Conservation (phyloP, 2,113 vertebrate species). For the Pithys albifrons region DNA sequence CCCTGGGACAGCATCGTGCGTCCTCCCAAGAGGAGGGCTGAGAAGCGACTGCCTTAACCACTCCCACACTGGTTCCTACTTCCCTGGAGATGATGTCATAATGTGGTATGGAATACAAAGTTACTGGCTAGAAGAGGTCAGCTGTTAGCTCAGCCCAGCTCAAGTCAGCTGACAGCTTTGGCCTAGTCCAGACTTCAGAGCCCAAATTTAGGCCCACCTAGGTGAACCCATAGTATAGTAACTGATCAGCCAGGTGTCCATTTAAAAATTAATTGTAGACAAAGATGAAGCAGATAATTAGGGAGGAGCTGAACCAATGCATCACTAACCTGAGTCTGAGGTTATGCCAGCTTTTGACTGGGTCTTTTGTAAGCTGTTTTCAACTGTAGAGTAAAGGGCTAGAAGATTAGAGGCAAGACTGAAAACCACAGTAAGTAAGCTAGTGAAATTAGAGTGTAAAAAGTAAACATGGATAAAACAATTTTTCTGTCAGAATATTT, state of each 20-base stretch:
- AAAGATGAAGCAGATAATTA: neutral
- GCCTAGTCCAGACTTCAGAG: too few relatives aligned
- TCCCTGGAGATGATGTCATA: too few relatives aligned
- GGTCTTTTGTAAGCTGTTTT: neutral
- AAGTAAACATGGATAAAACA: neutral
- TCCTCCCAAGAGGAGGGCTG: too few relatives aligned
- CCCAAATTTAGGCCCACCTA: too few relatives aligned
- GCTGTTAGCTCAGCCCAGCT: too few relatives aligned
- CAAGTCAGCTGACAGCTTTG: too few relatives aligned
- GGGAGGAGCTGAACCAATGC: neutral
- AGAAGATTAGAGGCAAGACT: neutral
- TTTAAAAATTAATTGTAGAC: neutral
- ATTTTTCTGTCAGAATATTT: neutral
- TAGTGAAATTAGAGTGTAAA: neutral
- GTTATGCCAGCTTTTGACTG: neutral
- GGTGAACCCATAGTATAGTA: too few relatives aligned
- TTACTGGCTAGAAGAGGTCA: too few relatives aligned
- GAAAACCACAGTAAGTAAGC: neutral
- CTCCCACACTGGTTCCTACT: too few relatives aligned
- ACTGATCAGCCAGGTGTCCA: neutral
- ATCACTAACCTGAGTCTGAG: neutral
- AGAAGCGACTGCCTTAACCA: too few relatives aligned
- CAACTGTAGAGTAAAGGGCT: neutral
- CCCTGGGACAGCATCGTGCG: too few relatives aligned
- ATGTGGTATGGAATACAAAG: too few relatives aligned